Evolutionary conservation across 1,140 invertebrate genomes (phyloP).

Genomic region (Pseudomyrmex cubaensis): DNA sequence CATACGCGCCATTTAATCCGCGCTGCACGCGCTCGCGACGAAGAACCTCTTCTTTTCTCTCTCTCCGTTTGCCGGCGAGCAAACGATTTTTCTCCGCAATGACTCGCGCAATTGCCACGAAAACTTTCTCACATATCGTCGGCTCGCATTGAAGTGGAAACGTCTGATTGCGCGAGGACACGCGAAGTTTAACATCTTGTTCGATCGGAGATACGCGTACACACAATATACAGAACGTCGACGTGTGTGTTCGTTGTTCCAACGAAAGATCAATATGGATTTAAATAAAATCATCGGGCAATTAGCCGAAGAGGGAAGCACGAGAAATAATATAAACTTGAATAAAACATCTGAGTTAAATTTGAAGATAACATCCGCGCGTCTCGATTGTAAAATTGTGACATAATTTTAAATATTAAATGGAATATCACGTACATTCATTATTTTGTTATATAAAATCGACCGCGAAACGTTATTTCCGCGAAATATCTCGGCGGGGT

Average conservation of each 20-base stretch:
- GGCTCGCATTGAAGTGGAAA: slow-evolving; percentile 48
- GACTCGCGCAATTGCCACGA: slow-evolving; percentile 22
- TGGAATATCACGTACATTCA: neutral
- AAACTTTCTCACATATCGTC: slow-evolving; percentile 51
- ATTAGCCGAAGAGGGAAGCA: neutral
- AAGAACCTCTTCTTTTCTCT: neutral
- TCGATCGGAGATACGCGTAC: slow-evolving; percentile 28
- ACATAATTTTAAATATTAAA: too few relatives aligned
- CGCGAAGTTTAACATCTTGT: slow-evolving; percentile 58
- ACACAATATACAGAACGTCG: neutral
- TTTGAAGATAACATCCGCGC: too few relatives aligned
- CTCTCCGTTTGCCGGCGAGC: neutral
- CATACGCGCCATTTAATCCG: neutral
- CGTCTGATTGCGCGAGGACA: slow-evolving; percentile 47
- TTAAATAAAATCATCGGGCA: neutral
- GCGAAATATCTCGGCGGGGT: neutral
- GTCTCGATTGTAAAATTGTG: too few relatives aligned
- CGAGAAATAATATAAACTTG: too few relatives aligned
- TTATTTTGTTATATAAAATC: slow-evolving; percentile 4
- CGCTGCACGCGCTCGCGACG: neutral
- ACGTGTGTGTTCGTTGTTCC: slow-evolving; percentile 32
- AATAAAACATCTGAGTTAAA: too few relatives aligned
- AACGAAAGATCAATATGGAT: slow-evolving; percentile 4
- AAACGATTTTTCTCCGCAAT: slow-evolving; percentile 48
- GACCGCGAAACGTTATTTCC: neutral